Evolutionary conservation across 1,140 invertebrate species (phyloP).

Genomic region (Drosophila jambulina): DNA sequence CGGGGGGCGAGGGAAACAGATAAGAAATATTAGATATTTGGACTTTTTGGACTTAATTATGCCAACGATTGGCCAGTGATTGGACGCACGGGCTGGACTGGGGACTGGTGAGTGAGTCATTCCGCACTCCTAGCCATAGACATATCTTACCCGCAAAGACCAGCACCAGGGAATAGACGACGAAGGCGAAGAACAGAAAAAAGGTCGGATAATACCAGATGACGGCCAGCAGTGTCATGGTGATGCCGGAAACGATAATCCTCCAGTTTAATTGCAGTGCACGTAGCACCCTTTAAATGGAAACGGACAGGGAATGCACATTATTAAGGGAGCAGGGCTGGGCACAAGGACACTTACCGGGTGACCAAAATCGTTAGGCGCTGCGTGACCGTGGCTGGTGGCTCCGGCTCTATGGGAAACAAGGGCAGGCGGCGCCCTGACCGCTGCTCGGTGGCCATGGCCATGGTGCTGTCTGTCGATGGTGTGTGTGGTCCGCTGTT

Average conservation of each 20-base stretch:
- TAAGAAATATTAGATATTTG: constrained; percentile 46
- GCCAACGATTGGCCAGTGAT: constrained; percentile 20
- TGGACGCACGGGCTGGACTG: constrained; percentile 5
- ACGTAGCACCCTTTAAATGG: constrained; percentile 60
- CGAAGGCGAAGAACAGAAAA: constrained; percentile 82
- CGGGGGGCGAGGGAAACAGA: constrained; percentile 5
- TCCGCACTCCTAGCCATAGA: neutral
- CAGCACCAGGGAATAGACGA: constrained; percentile 78
- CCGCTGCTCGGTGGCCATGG: constrained; percentile 9
- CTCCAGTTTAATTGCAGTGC: constrained; percentile 82
- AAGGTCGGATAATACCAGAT: constrained; percentile 84
- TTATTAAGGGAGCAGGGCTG: neutral
- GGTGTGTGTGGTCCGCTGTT: constrained; percentile 1
- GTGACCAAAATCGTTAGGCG: constrained; percentile 61
- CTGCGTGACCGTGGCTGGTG: constrained; percentile 59
- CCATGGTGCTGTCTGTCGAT: constrained; percentile 27
- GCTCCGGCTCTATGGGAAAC: constrained; percentile 77
- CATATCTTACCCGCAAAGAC: constrained; percentile 75
- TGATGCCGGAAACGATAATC: constrained; percentile 74
- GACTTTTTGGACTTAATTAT: constrained; percentile 47
- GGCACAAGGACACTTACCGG: constrained; percentile 38
- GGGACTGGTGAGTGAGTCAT: constrained; percentile 26
- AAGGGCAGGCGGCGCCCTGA: constrained; percentile 65
- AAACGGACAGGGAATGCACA: neutral
- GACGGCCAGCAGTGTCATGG: constrained; percentile 77